Conservation (phyloP, 2,113 vertebrate genomes). For the Embiotoca jacksoni region DNA sequence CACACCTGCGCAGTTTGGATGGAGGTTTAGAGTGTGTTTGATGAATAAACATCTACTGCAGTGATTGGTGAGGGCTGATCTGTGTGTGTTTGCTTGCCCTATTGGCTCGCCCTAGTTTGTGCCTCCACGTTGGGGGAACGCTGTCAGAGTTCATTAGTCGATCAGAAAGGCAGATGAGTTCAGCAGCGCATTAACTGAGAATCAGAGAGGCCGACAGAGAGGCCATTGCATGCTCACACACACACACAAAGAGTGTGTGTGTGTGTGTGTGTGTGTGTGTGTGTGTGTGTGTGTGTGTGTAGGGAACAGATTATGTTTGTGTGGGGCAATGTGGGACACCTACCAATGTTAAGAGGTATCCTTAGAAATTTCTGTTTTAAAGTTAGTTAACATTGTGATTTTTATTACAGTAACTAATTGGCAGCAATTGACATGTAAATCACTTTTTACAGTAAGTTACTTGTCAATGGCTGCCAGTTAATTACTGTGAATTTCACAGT, state of each 20-base stretch:
- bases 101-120: slow-evolving; percentile 50
- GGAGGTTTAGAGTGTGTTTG: slow-evolving; percentile 38
- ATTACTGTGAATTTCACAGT: too few species aligned
- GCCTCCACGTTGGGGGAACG: slow-evolving; percentile 37
- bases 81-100: slow-evolving; percentile 20
- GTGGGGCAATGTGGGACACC: too few species aligned
- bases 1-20: slow-evolving; percentile 8
- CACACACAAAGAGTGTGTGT: neutral
- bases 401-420: too few species aligned
- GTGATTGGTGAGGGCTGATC: neutral
- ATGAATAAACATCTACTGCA: slow-evolving; percentile 9
- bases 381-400: too few species aligned
- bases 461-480: too few species aligned
- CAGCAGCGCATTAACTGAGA: slow-evolving; percentile 61
- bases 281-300: too few species aligned
- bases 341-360: too few species aligned
- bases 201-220: slow-evolving; percentile 39
- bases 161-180: slow-evolving; percentile 82
- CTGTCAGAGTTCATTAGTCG: slow-evolving; percentile 86
- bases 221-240: neutral
- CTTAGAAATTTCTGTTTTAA: too few species aligned
- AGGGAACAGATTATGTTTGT: too few species aligned
- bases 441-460: too few species aligned
- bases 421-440: too few species aligned
- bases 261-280: too few species aligned